Conservation (phyloP, 1,140 invertebrate species). For the Meloidogyne hapla region DNA sequence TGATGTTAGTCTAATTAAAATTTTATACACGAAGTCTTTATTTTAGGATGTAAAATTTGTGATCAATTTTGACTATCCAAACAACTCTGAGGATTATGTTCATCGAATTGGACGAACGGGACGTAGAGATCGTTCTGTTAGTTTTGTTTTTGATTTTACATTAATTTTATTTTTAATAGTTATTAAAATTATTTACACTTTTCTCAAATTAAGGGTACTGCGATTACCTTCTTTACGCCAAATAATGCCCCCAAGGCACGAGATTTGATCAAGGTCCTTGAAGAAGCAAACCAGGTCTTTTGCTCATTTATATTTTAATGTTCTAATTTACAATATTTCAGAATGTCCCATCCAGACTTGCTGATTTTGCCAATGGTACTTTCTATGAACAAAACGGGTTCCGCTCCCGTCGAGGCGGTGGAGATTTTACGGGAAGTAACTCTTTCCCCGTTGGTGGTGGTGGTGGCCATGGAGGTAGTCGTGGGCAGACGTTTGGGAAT, state of each 20-base stretch:
- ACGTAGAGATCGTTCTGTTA: conserved; percentile 18
- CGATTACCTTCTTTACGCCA: conserved; percentile 96
- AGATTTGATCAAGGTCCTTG: conserved; percentile 57
- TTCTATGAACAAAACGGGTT: conserved; percentile 8
- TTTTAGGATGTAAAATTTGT: conserved; percentile 95
- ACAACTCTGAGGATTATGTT: conserved; percentile 96
- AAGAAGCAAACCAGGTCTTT: conserved; percentile 55
- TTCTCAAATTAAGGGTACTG: conserved; percentile 73
- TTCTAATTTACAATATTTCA: conserved; percentile 10
- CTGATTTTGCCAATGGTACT: conserved; percentile 20
- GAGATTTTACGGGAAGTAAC: not conserved
- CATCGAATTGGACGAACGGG: conserved; percentile 75
- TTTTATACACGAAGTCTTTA: not conserved
- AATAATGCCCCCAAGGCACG: conserved; percentile 71
- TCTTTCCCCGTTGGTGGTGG: not conserved
- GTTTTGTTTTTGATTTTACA: not conserved
- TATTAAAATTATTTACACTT: not conserved
- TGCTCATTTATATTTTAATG: not conserved
- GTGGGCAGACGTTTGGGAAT: not conserved
- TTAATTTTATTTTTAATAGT: not conserved
- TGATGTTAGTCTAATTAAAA: not conserved
- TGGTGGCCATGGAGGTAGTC: not conserved
- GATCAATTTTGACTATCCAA: conserved; percentile 98
- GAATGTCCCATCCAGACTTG: conserved; percentile 26
- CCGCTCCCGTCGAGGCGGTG: conserved; percentile 9